Base-by-base conservation (phyloP, 2,113 vertebrate genomes). In the Patagioenas fasciata region DNA sequence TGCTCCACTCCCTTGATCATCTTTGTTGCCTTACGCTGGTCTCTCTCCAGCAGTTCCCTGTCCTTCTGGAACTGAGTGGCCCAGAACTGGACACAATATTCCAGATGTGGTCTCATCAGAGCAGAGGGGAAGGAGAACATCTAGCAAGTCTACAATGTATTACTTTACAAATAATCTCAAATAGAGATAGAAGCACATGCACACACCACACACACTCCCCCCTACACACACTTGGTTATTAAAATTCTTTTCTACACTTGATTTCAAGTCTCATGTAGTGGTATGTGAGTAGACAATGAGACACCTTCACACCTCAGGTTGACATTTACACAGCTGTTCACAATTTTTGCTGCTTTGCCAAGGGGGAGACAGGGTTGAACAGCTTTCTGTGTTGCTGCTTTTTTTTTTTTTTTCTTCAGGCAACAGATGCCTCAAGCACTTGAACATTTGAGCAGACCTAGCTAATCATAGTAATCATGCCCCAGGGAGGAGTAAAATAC, bases 401-500 rank as follows among this genome's bases (percentile, higher is more conserved):
- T 32, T 13, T 42, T 25, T 51, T 11, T 13, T 57, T 29, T 64
- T 74, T 34, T 87, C 92, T 90, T 77, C 38, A 48, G 44, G 54
- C 50, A 83, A 78, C 40, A 93, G 77, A 77, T 88, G 80, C n/a
- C 80, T 70, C 67, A 34, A 77, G 67, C 38, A 54, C 65, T 95
- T 91, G 73, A 94, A 84, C 89, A 84, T 92, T 86, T 1, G 2
- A 89, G 51, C 69, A 87, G 65, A 81, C 65, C 73, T 58, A 78
- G 77, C 21, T 89, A 94, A 87, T 95, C 72, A 78, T n/a, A 91
- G 64, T 31, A 91, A 84, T 85, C 66, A 62, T 75, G 70, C 74
- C 79, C 23, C 21, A 90, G 62, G 79, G 85, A 94, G 47, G 42
- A 96, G n/a, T 62, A 85, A 94, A 94, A 81, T 92, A 84, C 62